phyloP scores from a whole-genome alignment of 2,113 vertebrate genomes.

The Corynorhinus townsendii region DNA sequence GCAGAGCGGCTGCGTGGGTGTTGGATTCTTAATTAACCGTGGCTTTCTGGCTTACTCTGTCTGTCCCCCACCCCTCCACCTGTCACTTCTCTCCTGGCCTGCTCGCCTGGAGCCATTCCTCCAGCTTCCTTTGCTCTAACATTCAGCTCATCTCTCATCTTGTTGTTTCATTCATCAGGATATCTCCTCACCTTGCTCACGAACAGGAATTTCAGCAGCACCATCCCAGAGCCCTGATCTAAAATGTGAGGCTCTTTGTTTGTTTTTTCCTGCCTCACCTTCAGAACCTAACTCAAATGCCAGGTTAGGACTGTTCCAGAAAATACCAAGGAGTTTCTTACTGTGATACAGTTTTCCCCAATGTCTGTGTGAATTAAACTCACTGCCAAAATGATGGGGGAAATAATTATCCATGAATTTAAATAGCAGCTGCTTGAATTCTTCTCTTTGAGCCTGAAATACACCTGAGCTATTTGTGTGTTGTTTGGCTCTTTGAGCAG shows the following conservation, averaged over 20 bases:
- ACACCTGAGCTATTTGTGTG: neutral
- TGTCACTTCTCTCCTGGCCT: neutral
- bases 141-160: neutral
- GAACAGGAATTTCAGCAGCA: neutral
- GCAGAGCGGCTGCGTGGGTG: neutral
- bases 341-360: neutral
- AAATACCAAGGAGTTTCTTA: neutral
- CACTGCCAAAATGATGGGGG: neutral
- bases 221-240: constrained; percentile 25
- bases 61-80: neutral
- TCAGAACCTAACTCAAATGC: neutral
- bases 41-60: neutral
- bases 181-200: neutral
- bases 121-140: neutral
- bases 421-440: neutral
- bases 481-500: neutral
- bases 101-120: neutral
- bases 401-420: neutral
- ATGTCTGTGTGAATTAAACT: neutral
- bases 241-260: constrained; percentile 34
- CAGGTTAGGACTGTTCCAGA: neutral
- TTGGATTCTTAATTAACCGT: accelerated
- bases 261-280: neutral
- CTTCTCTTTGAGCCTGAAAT: neutral
- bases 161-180: neutral